These are phyloP conservation scores for Eclectus roratus DNA, from an alignment of 2,113 vertebrate species.

Conservation along the genomic window DNA sequence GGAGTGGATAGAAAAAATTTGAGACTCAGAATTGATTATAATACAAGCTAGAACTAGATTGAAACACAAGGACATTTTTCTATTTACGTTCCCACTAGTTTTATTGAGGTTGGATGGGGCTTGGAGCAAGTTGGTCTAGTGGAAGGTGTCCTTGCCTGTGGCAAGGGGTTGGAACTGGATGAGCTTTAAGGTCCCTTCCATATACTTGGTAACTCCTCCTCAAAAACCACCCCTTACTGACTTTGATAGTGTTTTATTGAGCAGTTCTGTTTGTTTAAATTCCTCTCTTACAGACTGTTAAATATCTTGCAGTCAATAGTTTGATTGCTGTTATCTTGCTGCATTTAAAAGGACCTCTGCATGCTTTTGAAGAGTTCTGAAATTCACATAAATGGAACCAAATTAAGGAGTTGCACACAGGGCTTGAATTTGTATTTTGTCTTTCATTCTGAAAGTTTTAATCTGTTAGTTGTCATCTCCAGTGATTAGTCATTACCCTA, in stretches of 20 bases:
- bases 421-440: neutral
- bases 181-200: neutral
- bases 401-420: neutral
- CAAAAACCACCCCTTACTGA: neutral
- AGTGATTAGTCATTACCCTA: neutral
- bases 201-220: neutral
- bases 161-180: neutral
- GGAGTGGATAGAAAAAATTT: neutral
- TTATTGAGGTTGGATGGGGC: neutral
- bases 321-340: neutral
- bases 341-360: neutral
- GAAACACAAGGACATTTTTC: neutral
- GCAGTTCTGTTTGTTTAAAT: neutral
- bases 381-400: neutral
- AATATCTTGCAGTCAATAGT: neutral
- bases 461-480: neutral
- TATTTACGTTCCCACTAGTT: neutral
- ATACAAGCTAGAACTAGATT: neutral
- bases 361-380: neutral
- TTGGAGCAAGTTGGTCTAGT: neutral
- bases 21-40: neutral
- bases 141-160: neutral
- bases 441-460: neutral
- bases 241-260: neutral
- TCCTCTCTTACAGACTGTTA: neutral